Evolutionary conservation across 1,140 invertebrate species (phyloP).

Genomic region (Cheumatopsyche charites): DNA sequence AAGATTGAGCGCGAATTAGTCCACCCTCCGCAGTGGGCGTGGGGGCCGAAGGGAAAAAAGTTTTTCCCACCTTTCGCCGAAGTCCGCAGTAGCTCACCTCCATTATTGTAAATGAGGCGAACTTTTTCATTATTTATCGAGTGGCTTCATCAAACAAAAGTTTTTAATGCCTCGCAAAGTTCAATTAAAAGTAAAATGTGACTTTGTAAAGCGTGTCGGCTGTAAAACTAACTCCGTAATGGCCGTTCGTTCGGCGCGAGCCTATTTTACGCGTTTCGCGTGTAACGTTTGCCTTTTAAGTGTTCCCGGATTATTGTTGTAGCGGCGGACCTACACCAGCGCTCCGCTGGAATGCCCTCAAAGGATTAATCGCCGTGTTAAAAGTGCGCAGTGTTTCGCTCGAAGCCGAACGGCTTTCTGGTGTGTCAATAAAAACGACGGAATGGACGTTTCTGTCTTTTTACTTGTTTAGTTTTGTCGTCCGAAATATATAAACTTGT

Average conservation of each 20-base stretch:
- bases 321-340: too few relatives aligned
- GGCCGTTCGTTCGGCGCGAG: slow-evolving; percentile 2
- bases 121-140: slow-evolving; percentile 41
- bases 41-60: slow-evolving; percentile 25
- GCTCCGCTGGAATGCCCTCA: too few relatives aligned
- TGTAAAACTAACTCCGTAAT: slow-evolving; percentile 18
- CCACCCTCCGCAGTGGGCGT: slow-evolving; percentile 25
- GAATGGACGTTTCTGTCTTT: too few relatives aligned
- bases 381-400: too few relatives aligned
- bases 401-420: too few relatives aligned
- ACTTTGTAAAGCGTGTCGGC: slow-evolving; percentile 26
- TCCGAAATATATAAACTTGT: too few relatives aligned
- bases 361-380: too few relatives aligned
- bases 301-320: not conserved
- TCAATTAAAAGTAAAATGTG: slow-evolving; percentile 41
- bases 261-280: too few relatives aligned
- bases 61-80: slow-evolving; percentile 29
- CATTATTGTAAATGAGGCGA: slow-evolving; percentile 40
- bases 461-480: too few relatives aligned
- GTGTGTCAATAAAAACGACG: too few relatives aligned
- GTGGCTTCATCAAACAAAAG: slow-evolving; percentile 41
- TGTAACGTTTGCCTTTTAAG: slow-evolving; percentile 1
- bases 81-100: slow-evolving; percentile 25
- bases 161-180: slow-evolving; percentile 39
- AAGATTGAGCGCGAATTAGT: slow-evolving; percentile 42